These are phyloP conservation scores for Urechis unicinctus DNA, from an alignment of 2,888 invertebrate genomes.

Conservation along the genomic window DNA sequence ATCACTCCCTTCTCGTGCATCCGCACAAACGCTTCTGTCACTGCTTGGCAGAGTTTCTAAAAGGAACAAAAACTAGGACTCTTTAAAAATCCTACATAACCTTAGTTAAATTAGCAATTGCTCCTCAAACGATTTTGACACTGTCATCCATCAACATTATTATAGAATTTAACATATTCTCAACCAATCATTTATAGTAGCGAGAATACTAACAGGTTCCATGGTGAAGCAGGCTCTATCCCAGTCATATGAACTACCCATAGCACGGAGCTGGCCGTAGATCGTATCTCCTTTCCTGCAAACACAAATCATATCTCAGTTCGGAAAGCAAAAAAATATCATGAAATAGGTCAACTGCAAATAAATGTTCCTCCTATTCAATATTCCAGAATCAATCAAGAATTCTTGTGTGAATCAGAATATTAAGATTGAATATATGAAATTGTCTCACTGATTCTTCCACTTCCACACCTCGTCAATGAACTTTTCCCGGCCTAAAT, in stretches of 20 bases:
- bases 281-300: conserved; percentile 65
- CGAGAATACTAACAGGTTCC: conserved; percentile 65
- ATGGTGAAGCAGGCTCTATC: conserved; percentile 89
- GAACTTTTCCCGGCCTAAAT: conserved; percentile 90
- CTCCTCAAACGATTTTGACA: too few relatives aligned
- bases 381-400: too few relatives aligned
- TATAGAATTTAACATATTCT: too few relatives aligned
- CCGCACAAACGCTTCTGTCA: conserved; percentile 87
- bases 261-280: conserved; percentile 75
- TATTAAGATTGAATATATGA: background rate
- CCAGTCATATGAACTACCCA: conserved; percentile 96
- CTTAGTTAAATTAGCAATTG: too few relatives aligned
- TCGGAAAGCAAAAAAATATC: background rate
- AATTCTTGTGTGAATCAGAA: too few relatives aligned
- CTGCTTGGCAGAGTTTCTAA: conserved; percentile 61
- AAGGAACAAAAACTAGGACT: background rate
- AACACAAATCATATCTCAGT: background rate
- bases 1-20: conserved; percentile 83
- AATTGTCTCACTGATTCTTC: conserved; percentile 81
- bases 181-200: too few relatives aligned
- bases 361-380: too few relatives aligned
- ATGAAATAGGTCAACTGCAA: background rate
- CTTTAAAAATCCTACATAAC: too few relatives aligned
- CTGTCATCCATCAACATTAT: too few relatives aligned
- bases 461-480: conserved; percentile 91